phyloP scores from a whole-genome alignment of 1,140 invertebrate genomes.

The Tetramorium simillimum region DNA sequence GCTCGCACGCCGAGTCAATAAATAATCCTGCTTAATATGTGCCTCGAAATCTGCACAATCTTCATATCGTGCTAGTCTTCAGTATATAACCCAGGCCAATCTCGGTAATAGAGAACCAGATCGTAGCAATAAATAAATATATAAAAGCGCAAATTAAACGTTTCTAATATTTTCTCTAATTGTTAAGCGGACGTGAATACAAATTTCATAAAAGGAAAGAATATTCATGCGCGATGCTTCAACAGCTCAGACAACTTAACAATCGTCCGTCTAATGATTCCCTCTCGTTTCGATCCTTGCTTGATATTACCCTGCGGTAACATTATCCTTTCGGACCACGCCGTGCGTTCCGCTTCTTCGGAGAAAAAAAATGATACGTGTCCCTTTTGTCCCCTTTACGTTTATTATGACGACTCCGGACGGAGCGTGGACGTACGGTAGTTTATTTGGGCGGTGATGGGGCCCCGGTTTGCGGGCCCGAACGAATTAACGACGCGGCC shows the following conservation, averaged over 20 bases:
- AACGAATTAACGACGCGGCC: slow-evolving; percentile 80
- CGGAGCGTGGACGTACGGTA: slow-evolving; percentile 75
- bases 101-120: neutral
- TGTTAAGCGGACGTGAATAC: neutral
- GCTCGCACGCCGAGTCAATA: slow-evolving; percentile 76
- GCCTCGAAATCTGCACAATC: slow-evolving; percentile 61
- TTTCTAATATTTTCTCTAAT: neutral
- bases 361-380: slow-evolving; percentile 19
- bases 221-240: neutral
- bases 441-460: slow-evolving; percentile 78
- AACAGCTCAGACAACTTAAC: slow-evolving; percentile 1
- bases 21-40: slow-evolving; percentile 83
- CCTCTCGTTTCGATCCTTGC: neutral
- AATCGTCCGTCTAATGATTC: slow-evolving; percentile 20
- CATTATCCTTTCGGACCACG: slow-evolving; percentile 40
- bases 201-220: neutral
- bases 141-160: neutral
- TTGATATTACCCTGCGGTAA: slow-evolving; percentile 8
- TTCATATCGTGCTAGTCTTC: slow-evolving; percentile 35
- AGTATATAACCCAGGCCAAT: neutral
- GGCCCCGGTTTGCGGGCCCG: slow-evolving; percentile 72
- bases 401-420: slow-evolving; percentile 74
- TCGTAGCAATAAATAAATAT: neutral
- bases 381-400: slow-evolving; percentile 56
- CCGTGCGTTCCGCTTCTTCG: slow-evolving; percentile 13